Conservation (phyloP, 2,797 vertebrate genomes). For the Halcyon chelicuti region DNA sequence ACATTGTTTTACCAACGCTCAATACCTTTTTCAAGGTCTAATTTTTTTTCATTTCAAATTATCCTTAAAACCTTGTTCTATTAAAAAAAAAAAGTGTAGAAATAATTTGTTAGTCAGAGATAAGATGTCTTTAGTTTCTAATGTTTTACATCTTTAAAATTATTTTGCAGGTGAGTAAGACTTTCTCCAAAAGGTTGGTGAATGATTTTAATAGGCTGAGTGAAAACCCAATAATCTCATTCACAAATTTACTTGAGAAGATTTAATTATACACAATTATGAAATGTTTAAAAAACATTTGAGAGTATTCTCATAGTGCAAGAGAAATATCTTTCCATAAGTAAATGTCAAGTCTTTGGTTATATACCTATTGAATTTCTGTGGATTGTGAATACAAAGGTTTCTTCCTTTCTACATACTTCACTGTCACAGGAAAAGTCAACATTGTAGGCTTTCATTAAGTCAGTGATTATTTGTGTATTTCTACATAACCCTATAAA, state of each 20-base stretch:
- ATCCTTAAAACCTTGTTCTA: neutral
- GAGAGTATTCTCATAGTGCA: neutral
- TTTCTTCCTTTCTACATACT: neutral
- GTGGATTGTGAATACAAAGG: neutral
- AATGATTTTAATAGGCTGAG: neutral
- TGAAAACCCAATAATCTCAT: neutral
- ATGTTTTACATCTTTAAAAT: neutral
- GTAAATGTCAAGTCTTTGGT: neutral
- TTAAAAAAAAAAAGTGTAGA: neutral
- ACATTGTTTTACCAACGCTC: neutral
- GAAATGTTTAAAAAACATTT: neutral
- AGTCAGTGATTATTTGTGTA: neutral
- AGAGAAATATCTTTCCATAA: neutral
- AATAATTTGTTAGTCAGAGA: neutral
- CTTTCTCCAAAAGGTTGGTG: rapidly evolving
- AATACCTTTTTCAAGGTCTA: neutral
- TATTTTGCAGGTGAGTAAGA: neutral
- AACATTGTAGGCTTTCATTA: neutral
- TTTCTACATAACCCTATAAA: neutral
- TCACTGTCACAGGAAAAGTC: neutral
- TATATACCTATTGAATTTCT: neutral
- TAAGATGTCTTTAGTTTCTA: neutral
- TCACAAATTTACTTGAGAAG: neutral
- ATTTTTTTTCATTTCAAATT: neutral
- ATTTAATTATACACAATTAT: neutral